Evolutionary conservation across 2,888 invertebrate species (phyloP), one percentile per base, ranked within the genome.

Genomic region (Chrysodeixis includens): DNA sequence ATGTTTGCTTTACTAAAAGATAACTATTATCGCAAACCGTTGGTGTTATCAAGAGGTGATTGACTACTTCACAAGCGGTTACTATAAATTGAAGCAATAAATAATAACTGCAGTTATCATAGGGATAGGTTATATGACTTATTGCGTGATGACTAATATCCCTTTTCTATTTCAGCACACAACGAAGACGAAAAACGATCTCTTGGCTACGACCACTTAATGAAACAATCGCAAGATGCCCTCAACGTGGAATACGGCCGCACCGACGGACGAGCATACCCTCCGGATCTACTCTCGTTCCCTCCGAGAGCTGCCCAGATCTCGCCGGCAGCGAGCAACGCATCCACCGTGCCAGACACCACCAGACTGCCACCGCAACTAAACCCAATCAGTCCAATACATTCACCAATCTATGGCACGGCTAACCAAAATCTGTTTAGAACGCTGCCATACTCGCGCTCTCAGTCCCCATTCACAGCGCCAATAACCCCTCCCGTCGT

Each of bases 211-310:
- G 96, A 97, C 61, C 96, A 96, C 66, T 95, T 95, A 57, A 95
- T 95, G 32, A 95, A 95, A 76, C 92, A 95, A 70, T 95, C 96
- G 1, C 95, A 95, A 78, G 96, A 96, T 64, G 93, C 95, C 60
- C 89, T 96, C 76, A 93, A 96, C 85, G 86, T 93, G 58, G 95
- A 95, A 89, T 90, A 96, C 54, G 95, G 95, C n/a, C 95, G 96
- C 52, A 95, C 95, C 26, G 93, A 93, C 61, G 95, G 95, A 68
- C 93, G 96, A 14, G 96, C 97, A 22, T 96, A 97, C 86, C 97
- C 98, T 22, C 98, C 98, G 0, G 98, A 98, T 87, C 94, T 98
- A 10, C 93, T 98, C 70, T 97, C 98, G 0, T 98, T 98, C 88
- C 97, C 97, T 4, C 95, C 97, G 0, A 95, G 96, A 77, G 96